phyloP scores from a whole-genome alignment of 2,888 invertebrate species.

The Acrocyrtus sp. region DNA sequence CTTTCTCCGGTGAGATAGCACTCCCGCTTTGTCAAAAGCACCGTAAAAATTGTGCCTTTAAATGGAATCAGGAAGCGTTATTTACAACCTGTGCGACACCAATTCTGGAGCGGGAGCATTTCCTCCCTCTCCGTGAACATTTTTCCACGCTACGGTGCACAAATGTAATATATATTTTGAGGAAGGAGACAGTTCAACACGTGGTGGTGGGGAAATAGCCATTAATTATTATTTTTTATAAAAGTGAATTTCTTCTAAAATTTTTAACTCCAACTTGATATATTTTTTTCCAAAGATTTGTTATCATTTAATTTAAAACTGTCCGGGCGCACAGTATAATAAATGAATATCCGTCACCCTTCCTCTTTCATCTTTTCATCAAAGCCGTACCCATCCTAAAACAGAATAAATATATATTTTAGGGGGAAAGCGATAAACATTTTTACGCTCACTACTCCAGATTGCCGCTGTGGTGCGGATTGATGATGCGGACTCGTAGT shows the following conservation, averaged over 20 bases:
- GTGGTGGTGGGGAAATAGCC: conserved; percentile 7
- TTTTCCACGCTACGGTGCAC: conserved; percentile 15
- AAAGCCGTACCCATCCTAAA: no score
- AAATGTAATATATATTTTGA: conserved; percentile 24
- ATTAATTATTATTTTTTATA: no score
- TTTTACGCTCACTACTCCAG: no score
- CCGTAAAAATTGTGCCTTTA: conserved; percentile 23
- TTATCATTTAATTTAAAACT: conserved; percentile 40
- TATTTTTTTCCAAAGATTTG: conserved; percentile 20
- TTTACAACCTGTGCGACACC: not conserved
- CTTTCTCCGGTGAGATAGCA: conserved; percentile 31
- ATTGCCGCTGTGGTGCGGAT: no score
- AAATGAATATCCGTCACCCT: not conserved
- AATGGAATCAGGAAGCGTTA: not conserved
- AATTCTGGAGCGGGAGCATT: conserved; percentile 19
- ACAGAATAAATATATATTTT: not conserved
- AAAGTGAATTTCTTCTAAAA: not conserved
- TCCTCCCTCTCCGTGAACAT: conserved; percentile 22
- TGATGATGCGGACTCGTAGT: no score
- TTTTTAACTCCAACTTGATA: not conserved
- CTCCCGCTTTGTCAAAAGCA: conserved; percentile 3
- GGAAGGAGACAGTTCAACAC: conserved; percentile 22
- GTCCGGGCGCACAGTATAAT: conserved; percentile 16
- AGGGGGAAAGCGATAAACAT: no score
- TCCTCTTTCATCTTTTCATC: no score